Percentiles rank a stretch among this genome's conserved stretches.
Evolutionary conservation across 2,888 invertebrate species (phyloP).

Genomic region (Nebria brevicollis): DNA sequence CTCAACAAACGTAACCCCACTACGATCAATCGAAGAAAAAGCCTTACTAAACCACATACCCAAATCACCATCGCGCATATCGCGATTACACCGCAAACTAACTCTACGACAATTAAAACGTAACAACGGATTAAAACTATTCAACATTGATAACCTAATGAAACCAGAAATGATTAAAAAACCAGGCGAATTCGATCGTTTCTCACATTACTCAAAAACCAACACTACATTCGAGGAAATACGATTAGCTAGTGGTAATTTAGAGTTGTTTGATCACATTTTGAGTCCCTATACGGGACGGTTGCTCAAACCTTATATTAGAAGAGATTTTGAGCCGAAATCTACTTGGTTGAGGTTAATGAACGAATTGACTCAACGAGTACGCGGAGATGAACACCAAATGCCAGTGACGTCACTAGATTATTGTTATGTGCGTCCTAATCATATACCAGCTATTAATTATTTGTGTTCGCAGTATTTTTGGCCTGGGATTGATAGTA

Average conservation of each 20-base stretch:
- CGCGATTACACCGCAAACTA: conserved; percentile 65
- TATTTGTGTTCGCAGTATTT: conserved; percentile 84
- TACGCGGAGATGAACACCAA: conserved; percentile 61
- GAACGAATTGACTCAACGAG: conserved; percentile 70
- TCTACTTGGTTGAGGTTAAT: conserved; percentile 80
- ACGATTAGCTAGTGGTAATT: conserved; percentile 6
- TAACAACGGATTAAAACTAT: conserved; percentile 64
- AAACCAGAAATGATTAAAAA: neutral
- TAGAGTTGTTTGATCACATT: conserved; percentile 28
- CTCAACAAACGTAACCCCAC: conserved; percentile 49
- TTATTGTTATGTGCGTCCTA: conserved; percentile 87
- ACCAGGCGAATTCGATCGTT: neutral
- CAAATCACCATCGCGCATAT: neutral
- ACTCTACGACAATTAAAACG: conserved; percentile 68
- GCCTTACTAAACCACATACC: conserved; percentile 7
- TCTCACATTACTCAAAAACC: conserved; percentile 8
- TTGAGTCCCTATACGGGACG: conserved; percentile 78
- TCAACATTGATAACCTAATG: conserved; percentile 66
- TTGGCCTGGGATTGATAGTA: conserved; percentile 94
- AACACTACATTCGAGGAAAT: neutral
- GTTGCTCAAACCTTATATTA: conserved; percentile 84
- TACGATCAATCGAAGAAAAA: conserved; percentile 49
- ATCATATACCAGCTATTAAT: conserved; percentile 90
- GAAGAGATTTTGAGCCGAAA: conserved; percentile 72
- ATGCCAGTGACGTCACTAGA: conserved; percentile 72